Evolutionary conservation across 2,113 vertebrate genomes (phyloP).

Genomic region (Podarcis raffonei): DNA sequence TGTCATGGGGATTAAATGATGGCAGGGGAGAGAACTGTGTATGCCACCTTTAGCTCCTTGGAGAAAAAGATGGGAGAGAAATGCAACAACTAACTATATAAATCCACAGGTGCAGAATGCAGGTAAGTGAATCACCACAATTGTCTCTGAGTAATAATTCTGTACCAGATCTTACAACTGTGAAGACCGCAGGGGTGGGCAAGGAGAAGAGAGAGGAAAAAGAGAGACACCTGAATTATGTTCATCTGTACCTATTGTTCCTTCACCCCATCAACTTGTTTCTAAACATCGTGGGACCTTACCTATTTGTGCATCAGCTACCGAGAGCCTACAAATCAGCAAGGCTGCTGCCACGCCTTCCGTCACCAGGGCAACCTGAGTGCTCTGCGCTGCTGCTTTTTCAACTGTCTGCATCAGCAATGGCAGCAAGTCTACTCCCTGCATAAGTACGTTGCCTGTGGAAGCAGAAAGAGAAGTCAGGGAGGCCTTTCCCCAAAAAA

Average conservation of each 20-base stretch:
- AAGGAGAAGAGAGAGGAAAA: background rate
- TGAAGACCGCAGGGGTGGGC: background rate
- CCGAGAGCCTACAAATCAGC: conserved; percentile 87
- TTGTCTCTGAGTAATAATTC: conserved; percentile 6
- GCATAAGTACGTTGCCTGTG: conserved; percentile 87
- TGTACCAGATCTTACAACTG: background rate
- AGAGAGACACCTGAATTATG: background rate
- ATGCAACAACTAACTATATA: no score
- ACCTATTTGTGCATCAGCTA: conserved; percentile 88
- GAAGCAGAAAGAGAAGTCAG: conserved; percentile 31
- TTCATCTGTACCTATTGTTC: background rate
- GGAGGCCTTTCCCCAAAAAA: accelerated
- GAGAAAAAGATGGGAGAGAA: no score
- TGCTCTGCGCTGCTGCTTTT: conserved; percentile 89
- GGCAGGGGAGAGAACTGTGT: no score
- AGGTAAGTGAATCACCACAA: background rate
- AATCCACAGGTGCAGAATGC: background rate
- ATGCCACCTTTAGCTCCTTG: no score
- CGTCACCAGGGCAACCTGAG: conserved; percentile 86
- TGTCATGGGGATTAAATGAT: no score
- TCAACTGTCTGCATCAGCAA: conserved; percentile 91
- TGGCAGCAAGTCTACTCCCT: conserved; percentile 84
- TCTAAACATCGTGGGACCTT: conserved; percentile 50
- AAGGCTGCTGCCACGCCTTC: conserved; percentile 91
- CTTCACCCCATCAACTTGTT: background rate